Base-by-base conservation (phyloP, 64 coral and sea anemone species). In the Porites australiensis region DNA sequence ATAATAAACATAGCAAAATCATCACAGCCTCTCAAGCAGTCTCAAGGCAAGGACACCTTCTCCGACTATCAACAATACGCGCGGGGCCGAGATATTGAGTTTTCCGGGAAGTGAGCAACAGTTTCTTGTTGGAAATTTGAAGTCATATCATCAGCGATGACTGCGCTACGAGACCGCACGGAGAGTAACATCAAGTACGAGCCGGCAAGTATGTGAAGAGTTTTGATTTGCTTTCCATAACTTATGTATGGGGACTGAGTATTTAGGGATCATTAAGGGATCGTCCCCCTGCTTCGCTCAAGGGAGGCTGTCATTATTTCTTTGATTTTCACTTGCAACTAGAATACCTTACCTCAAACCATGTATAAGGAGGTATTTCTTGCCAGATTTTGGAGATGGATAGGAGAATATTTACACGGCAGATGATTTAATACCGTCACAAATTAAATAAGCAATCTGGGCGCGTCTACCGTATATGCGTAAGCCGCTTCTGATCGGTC, bases 161-260 rank as follows among this genome's bases (percentile, higher is more conserved):
- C 81, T 84, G 47, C 61, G 47, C 15, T 51, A 22, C 70, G 90
- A 6, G 90, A 92, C 3, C 54, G 90, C 12, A 77, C 82, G 16
- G 90, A 92, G 9, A 92, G 90, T 13, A 92, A 92, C 5, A 77
- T 87, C 71, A 86, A 77, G 47, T 92, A 92, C 72, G 90, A 92
- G 50, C 90, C 90, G 21, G 82, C 90, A 92, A 92, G 90, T 92
- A 86, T 75, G 90, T 74, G 14, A 4, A 85, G 6, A 20, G 9
- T 44, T 7, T 58, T 43, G 62, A 50, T 53, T 46, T n/a, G 18
- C 15, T 57, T 59, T 45, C 9, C 14, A 4, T 74, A 22, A 8
- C 3, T 9, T 10, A 1, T 10, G 19, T 37, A 37, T 71, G n/a
- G 68, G 19, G 67, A 9, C 8, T 18, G 20, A 12, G 16, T n/a